Evolutionary conservation across 2,797 vertebrate species (phyloP).

Genomic region (Ispidina picta): DNA sequence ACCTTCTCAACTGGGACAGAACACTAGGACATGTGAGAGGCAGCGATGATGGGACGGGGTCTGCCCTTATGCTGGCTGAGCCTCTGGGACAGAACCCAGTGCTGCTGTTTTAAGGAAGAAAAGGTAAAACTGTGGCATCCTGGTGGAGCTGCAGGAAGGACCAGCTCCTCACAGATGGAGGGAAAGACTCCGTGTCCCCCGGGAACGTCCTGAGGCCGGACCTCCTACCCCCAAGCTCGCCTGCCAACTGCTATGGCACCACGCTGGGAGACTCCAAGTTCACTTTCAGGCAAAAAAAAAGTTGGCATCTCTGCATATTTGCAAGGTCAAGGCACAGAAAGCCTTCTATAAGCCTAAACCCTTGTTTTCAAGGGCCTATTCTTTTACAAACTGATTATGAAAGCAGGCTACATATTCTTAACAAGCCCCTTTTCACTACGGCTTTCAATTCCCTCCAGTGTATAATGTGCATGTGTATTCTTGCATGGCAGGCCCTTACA

Average conservation of each 20-base stretch:
- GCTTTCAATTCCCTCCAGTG: constrained; percentile 53
- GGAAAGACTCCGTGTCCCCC: background rate
- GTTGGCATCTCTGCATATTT: constrained; percentile 50
- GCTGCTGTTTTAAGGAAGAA: background rate
- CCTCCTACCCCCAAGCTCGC: background rate
- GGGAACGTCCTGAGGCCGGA: background rate
- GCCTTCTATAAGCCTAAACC: constrained; percentile 29
- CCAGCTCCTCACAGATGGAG: background rate
- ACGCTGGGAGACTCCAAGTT: constrained; percentile 48
- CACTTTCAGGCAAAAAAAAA: background rate
- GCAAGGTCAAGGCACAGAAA: constrained; percentile 62
- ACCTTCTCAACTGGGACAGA: background rate
- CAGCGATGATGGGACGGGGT: accelerated
- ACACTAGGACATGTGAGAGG: background rate
- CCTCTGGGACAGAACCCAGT: background rate
- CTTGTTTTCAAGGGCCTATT: constrained; percentile 70
- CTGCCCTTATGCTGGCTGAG: accelerated
- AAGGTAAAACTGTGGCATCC: background rate
- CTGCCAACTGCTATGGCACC: constrained; percentile 35
- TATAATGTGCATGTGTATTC: constrained; percentile 70
- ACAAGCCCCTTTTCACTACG: constrained; percentile 65
- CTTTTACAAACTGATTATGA: constrained; percentile 50
- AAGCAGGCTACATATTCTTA: constrained; percentile 65
- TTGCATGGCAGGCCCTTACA: constrained; percentile 77
- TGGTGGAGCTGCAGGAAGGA: background rate